Conservation (phyloP, 2,888 invertebrate genomes). For the Allophyes oxyacanthae region DNA sequence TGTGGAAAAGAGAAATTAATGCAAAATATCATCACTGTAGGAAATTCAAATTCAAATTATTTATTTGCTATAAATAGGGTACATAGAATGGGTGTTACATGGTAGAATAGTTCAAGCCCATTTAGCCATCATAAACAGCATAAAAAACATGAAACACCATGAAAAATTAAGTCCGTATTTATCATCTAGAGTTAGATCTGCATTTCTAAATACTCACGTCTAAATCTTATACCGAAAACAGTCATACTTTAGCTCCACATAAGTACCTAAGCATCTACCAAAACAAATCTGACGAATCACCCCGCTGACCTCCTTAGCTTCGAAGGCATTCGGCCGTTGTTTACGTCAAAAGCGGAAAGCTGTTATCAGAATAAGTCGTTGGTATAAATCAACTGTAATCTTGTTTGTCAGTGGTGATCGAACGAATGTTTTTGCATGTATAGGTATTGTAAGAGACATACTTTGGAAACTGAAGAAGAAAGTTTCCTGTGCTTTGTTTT, state of each 20-base stretch:
- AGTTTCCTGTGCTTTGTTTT: conserved; percentile 6
- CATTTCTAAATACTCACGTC: not conserved
- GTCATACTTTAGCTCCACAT: too few species aligned
- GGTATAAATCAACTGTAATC: conserved; percentile 78
- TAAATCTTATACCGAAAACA: too few species aligned
- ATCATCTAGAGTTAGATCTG: not conserved
- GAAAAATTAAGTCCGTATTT: not conserved
- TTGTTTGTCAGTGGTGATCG: conserved; percentile 74
- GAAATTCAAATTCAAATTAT: too few species aligned
- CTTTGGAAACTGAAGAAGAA: conserved; percentile 13
- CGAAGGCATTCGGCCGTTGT: conserved; percentile 69
- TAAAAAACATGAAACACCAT: too few species aligned
- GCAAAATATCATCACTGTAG: too few species aligned
- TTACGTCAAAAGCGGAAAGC: conserved; percentile 77
- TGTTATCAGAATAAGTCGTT: conserved; percentile 77
- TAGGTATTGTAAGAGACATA: conserved; percentile 36
- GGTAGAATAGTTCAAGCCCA: too few species aligned
- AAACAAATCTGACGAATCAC: conserved; percentile 55
- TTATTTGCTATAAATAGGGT: too few species aligned
- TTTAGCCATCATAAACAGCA: too few species aligned
- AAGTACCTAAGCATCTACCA: conserved; percentile 33
- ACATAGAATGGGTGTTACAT: too few species aligned
- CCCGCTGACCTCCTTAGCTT: conserved; percentile 56
- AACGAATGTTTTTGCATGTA: conserved; percentile 68
- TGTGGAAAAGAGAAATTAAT: too few species aligned